A percentile compares a stretch with the other conserved stretches of the same genome.
Conservation (phyloP, 2,113 vertebrate genomes). For the Psophia crepitans region DNA sequence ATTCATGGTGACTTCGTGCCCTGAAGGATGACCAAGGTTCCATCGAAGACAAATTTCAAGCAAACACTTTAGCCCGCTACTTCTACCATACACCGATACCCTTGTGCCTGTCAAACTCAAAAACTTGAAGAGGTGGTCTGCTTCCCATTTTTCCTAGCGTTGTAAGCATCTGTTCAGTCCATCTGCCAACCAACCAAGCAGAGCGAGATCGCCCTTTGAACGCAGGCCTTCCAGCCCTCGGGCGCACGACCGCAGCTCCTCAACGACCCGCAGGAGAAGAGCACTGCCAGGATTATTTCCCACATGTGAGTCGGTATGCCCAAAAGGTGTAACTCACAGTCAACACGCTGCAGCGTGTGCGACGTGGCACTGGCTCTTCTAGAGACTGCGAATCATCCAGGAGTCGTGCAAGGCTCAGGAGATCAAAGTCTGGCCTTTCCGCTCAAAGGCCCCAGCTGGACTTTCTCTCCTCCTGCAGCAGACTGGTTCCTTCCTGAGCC, state of each 20-base stretch:
- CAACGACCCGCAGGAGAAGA: accelerated
- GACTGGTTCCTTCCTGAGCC: neutral
- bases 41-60: neutral
- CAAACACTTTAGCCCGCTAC: neutral
- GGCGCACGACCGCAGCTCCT: accelerated
- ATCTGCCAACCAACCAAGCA: neutral
- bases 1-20: neutral
- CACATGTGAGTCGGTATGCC: accelerated
- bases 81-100: neutral
- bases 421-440: neutral
- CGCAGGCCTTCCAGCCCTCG: neutral
- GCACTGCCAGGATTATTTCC: neutral
- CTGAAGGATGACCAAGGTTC: no score
- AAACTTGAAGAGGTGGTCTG: no score
- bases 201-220: neutral
- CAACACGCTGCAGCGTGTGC: accelerated
- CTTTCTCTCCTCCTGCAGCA: neutral
- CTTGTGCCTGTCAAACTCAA: neutral
- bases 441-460: neutral
- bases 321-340: no score
- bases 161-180: neutral
- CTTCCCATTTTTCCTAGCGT: neutral
- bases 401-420: accelerated
- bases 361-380: neutral
- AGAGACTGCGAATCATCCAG: neutral